A percentile compares a stretch with the other conserved stretches of the same genome.
These are phyloP conservation scores for Aphidius gifuensis DNA, from an alignment of 1,140 invertebrate species.

Conservation along the genomic window DNA sequence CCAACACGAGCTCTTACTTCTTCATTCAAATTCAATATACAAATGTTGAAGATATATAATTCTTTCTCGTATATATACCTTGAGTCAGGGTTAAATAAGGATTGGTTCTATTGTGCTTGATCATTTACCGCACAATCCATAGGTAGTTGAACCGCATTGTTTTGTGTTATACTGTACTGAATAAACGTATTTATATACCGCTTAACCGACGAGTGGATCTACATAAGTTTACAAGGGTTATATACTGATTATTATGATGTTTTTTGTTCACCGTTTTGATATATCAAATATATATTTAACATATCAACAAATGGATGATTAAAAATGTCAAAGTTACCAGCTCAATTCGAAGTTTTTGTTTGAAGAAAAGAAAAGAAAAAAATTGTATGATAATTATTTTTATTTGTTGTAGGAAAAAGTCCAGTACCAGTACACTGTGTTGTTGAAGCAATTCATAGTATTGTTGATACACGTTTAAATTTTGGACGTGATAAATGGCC, in stretches of 20 bases:
- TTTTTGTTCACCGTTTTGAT: too few species aligned
- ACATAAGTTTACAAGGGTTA: constrained; percentile 56
- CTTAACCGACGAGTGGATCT: constrained; percentile 54
- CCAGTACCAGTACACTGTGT: constrained; percentile 85
- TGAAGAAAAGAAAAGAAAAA: too few species aligned
- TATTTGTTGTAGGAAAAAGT: constrained; percentile 70
- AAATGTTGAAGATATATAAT: neutral
- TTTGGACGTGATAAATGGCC: constrained; percentile 57
- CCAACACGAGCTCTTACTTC: neutral
- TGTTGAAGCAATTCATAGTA: constrained; percentile 73
- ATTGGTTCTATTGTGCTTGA: constrained; percentile 52
- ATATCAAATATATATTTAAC: neutral
- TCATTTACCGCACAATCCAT: constrained; percentile 35
- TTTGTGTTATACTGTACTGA: constrained; percentile 38
- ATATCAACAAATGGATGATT: neutral
- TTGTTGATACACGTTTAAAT: constrained; percentile 60
- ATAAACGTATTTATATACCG: neutral
- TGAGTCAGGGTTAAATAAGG: constrained; percentile 58
- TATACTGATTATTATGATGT: constrained; percentile 21
- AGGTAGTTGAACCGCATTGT: constrained; percentile 44
- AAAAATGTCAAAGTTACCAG: neutral
- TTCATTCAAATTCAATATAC: neutral
- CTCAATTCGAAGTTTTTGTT: too few species aligned
- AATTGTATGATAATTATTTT: too few species aligned
- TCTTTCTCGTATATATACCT: constrained; percentile 26